Evolutionary conservation across 2,113 vertebrate genomes (phyloP), one percentile per base, ranked within the genome.

Genomic region (Entelurus aequoreus): DNA sequence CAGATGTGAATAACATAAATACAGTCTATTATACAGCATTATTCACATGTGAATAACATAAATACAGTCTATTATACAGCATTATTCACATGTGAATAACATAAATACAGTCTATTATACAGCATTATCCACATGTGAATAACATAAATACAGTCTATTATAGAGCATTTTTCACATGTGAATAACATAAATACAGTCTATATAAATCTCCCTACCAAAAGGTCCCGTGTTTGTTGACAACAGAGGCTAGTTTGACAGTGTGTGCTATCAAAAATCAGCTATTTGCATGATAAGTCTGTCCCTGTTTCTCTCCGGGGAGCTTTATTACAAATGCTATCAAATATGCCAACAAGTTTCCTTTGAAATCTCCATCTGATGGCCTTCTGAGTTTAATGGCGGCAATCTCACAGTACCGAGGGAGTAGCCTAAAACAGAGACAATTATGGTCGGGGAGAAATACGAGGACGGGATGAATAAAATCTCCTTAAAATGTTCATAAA

Each of bases 321-420:
- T 84, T 85, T 83, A 84, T 84, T 83, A 87, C 76, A 80, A 84
- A 89, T 42, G 69, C 79, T 69, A 84, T 86, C 78, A 82, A 83
- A 86, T 79, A 76, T 79, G 74, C 76, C 83, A 85, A 85, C 1
- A 85, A 80, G 59, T 89, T 86, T 85, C 80, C 83, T 86, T 87
- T 88, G 83, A 88, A 85, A 84, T 83, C 82, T 87, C 82, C 80
- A 87, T 88, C 87, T 84, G 79, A 86, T 76, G 85, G 81, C 77
- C 83, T 78, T 82, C 78, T 49, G 65, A 83, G 78, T 84, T 84
- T 85, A 86, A 86, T 86, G 80, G 83, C 53, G 77, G 83, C 82
- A 82, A 84, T 88, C 75, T 79, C 78, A 78, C 75, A 19, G 19
- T 19, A 19, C 19, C 19, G 19, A 19, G 19, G 19, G 19, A 19